These are phyloP conservation scores for Amblyjoppa fuscipennis DNA, from an alignment of 2,888 invertebrate genomes.

Conservation along the genomic window DNA sequence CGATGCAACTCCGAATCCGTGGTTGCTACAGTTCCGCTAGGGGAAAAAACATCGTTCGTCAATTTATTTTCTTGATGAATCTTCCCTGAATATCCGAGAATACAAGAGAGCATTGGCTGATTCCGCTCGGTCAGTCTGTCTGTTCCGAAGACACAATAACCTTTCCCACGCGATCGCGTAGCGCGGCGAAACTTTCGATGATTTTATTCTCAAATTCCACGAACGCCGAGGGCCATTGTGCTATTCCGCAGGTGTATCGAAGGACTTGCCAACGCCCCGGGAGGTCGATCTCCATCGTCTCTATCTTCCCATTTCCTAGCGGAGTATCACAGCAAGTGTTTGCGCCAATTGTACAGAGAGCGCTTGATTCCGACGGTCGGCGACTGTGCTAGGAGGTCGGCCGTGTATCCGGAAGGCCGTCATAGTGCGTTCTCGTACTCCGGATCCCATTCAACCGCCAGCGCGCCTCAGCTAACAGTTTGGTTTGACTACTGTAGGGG, in stretches of 20 bases:
- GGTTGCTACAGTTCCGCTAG: too few relatives aligned
- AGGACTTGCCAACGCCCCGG: conserved; percentile 5
- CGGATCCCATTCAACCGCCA: neutral
- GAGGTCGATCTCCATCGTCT: neutral
- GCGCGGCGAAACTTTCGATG: neutral
- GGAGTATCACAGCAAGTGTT: conserved; percentile 9
- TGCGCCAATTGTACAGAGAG: neutral
- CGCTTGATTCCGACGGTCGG: neutral
- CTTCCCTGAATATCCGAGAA: neutral
- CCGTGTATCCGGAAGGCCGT: neutral
- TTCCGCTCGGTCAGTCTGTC: neutral
- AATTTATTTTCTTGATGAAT: neutral
- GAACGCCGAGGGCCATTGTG: neutral
- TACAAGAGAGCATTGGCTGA: neutral
- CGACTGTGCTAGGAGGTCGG: neutral
- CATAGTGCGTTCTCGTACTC: neutral
- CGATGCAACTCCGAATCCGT: too few relatives aligned
- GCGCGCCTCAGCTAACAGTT: neutral
- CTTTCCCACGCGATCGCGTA: neutral
- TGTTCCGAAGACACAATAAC: neutral
- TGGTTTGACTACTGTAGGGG: neutral
- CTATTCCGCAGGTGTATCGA: neutral
- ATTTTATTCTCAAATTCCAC: neutral
- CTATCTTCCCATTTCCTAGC: conserved; percentile 1
- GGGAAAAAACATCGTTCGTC: too few relatives aligned